Evolutionary conservation across 2,888 invertebrate genomes (phyloP).

Genomic region (Conchocele bisecta): DNA sequence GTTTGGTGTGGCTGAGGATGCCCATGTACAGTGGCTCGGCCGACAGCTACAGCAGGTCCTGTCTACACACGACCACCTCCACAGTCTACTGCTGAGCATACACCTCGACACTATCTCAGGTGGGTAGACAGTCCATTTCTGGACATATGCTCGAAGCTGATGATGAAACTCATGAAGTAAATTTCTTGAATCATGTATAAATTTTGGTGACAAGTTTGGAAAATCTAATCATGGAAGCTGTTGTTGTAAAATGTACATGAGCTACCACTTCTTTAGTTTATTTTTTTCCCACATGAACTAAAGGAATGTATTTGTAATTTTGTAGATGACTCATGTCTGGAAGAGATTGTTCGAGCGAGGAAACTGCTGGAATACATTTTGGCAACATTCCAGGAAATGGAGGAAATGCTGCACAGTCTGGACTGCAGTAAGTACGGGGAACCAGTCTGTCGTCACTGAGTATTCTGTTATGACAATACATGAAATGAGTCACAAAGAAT

Average conservation of each 20-base stretch:
- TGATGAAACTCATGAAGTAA: too few relatives aligned
- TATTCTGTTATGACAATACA: neutral
- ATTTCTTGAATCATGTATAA: too few relatives aligned
- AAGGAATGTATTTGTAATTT: too few relatives aligned
- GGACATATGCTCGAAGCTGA: too few relatives aligned
- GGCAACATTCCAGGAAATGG: slow-evolving; percentile 55
- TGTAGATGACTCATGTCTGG: slow-evolving; percentile 49
- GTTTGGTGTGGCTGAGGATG: slow-evolving; percentile 29
- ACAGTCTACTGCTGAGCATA: slow-evolving; percentile 36
- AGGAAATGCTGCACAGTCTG: slow-evolving; percentile 31
- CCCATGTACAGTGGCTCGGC: slow-evolving; percentile 21
- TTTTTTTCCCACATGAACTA: too few relatives aligned
- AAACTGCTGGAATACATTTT: slow-evolving; percentile 64
- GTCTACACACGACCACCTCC: slow-evolving; percentile 34
- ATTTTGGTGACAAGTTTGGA: neutral
- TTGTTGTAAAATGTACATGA: neutral
- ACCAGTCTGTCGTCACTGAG: neutral
- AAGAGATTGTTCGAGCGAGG: slow-evolving; percentile 56
- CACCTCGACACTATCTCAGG: slow-evolving; percentile 47
- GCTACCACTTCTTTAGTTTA: neutral
- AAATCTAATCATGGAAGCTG: neutral
- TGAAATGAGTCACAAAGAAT: too few relatives aligned
- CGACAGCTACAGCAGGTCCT: slow-evolving; percentile 37
- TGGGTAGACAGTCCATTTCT: too few relatives aligned
- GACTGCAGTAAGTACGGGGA: slow-evolving; percentile 48